Evolutionary conservation across 2,888 invertebrate species (phyloP).

Genomic region (Bugulina stolonifera): DNA sequence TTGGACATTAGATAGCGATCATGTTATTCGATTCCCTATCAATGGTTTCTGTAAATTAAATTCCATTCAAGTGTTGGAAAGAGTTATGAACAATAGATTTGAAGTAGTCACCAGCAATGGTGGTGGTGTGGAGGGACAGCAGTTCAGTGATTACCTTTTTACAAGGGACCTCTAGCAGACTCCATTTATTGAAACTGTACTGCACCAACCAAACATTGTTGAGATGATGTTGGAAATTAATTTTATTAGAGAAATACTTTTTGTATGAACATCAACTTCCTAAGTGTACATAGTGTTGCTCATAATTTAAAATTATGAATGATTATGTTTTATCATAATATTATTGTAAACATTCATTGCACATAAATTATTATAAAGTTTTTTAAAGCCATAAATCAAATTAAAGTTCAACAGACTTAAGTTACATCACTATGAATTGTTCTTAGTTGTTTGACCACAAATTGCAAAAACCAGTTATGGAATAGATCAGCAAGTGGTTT

Average conservation of each 20-base stretch:
- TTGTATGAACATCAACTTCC: neutral
- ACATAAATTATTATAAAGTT: neutral
- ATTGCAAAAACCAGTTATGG: too few relatives aligned
- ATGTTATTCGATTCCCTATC: conserved; percentile 76
- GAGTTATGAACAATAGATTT: conserved; percentile 72
- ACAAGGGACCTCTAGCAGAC: neutral
- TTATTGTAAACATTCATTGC: conserved; percentile 30
- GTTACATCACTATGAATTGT: too few relatives aligned
- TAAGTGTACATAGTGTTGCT: neutral
- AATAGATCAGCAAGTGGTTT: too few relatives aligned
- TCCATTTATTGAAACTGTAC: too few relatives aligned
- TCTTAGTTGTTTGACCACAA: too few relatives aligned
- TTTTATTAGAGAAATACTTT: neutral
- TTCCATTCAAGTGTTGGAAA: conserved; percentile 78
- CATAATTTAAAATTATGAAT: neutral
- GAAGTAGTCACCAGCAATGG: conserved; percentile 75
- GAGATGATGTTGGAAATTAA: neutral
- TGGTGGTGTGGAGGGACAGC: conserved; percentile 80
- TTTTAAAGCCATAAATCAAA: too few relatives aligned
- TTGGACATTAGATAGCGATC: conserved; percentile 75
- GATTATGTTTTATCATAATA: neutral
- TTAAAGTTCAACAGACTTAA: too few relatives aligned
- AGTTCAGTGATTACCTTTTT: conserved; percentile 81
- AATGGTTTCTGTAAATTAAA: conserved; percentile 84
- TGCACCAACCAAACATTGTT: neutral